Evolutionary conservation across 2,797 vertebrate species (phyloP).

Genomic region (Manis pentadactyla): DNA sequence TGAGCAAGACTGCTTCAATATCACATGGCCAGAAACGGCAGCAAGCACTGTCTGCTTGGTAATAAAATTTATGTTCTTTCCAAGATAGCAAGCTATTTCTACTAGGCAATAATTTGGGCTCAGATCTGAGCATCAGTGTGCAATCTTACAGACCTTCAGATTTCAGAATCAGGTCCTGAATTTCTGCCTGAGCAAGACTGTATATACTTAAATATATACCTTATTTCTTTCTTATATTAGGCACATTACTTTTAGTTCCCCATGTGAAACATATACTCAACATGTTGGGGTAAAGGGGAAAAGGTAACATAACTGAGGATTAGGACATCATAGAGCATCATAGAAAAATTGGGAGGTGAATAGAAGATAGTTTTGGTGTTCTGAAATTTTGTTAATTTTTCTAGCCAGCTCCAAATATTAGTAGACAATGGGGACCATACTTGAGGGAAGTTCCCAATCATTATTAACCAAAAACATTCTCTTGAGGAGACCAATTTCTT

Average conservation of each 20-base stretch:
- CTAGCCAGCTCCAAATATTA: background rate
- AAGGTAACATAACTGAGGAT: background rate
- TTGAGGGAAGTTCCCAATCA: background rate
- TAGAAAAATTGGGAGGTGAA: background rate
- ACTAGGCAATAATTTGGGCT: background rate
- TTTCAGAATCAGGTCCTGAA: background rate
- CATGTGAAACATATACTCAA: background rate
- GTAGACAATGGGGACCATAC: background rate
- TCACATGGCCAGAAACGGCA: background rate
- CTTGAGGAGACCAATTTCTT: background rate
- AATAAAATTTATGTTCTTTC: background rate
- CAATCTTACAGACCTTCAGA: background rate
- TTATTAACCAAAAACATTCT: background rate
- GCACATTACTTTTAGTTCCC: background rate
- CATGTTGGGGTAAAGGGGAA: background rate
- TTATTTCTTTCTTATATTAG: background rate
- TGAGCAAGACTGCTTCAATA: background rate
- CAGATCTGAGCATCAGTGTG: background rate
- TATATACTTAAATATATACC: background rate
- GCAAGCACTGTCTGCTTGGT: background rate
- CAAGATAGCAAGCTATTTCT: background rate
- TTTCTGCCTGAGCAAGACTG: background rate
- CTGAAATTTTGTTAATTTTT: constrained; percentile 33
- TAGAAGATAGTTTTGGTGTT: background rate
- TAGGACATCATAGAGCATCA: background rate